Evolutionary conservation across 2,888 invertebrate species (phyloP), one percentile per base, ranked within the genome.

Genomic region (Aphidoletes aphidimyza): DNA sequence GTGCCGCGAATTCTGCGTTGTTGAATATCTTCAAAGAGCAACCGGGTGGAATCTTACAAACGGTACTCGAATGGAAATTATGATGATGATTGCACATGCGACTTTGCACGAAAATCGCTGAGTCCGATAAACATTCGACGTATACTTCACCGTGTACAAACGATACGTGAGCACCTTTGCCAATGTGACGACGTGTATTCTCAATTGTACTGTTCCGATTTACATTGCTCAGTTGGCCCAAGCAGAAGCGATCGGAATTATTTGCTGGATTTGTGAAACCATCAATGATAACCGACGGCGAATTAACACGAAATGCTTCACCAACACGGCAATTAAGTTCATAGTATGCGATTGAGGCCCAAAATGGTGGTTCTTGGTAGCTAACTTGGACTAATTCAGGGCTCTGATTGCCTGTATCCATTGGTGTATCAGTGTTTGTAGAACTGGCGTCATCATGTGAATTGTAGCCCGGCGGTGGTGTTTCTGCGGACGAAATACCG

Each of bases 331-430:
- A 97, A 90, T 99, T 99, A 86, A 99, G 91, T 89, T 99, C 99
- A 88, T 99, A 99, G 89, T 99, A 99, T 0, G 98, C 98, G 86
- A 99, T 98, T 22, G 97, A 97, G 34, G 98, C 98, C 99, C 99
- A 99, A 89, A 95, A 97, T 22, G 95, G 93, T 9, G 98, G 98
- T 89, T 99, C 98, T 89, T 97, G 96, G 89, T 95, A 95, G 85
- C 96, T 95, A 1, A 97, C 96, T 14, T 69, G 69, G 1, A 30
- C 69, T 9, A 69, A 11, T 30, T 6, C 69, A 17, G 96, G 95
- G 14, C 96, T 95, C 0, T 97, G 95, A 89, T 97, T 97, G 3
- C 92, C 92, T 22, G 92, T 91, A 86, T 93, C 92, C 92, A 93
- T 92, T n/a, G n/a, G n/a, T n/a, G n/a, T n/a, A n/a, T n/a, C n/a